Evolutionary conservation across 2,797 vertebrate species (phyloP).

Genomic region (Melanogrammus aeglefinus): DNA sequence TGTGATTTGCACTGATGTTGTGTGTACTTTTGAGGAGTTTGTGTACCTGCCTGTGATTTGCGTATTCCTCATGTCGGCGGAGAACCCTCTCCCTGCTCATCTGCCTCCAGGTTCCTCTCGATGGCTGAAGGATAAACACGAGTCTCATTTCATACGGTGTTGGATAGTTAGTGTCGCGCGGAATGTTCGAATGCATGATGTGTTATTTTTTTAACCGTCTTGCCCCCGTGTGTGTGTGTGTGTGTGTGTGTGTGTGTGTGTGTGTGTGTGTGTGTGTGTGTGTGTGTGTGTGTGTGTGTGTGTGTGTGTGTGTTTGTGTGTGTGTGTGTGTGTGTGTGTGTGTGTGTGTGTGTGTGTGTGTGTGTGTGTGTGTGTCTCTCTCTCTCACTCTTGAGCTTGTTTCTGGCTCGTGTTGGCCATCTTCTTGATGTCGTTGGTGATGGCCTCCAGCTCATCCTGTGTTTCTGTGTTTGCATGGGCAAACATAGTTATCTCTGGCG

Average conservation of each 20-base stretch:
- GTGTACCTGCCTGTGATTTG: constrained; percentile 91
- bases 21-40: background rate
- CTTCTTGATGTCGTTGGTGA: constrained; percentile 91
- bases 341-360: constrained; percentile 10
- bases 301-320: too few relatives aligned
- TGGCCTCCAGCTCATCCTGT: constrained; percentile 89
- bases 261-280: background rate
- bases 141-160: background rate
- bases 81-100: constrained; percentile 84
- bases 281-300: background rate
- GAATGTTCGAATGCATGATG: background rate
- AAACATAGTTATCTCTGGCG: background rate
- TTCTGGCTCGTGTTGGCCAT: constrained; percentile 90
- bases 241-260: background rate
- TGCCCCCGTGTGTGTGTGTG: too few relatives aligned
- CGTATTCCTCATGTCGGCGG: constrained; percentile 92
- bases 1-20: background rate
- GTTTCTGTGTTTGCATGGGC: constrained; percentile 76
- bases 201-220: background rate
- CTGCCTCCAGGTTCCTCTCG: constrained; percentile 87
- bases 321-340: background rate
- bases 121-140: constrained; percentile 74
- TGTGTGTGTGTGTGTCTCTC: too few relatives aligned
- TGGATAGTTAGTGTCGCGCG: background rate
- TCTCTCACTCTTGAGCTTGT: constrained; percentile 94